Base-by-base conservation (phyloP, 2,888 invertebrate species). In the Eremobia ochroleuca region DNA sequence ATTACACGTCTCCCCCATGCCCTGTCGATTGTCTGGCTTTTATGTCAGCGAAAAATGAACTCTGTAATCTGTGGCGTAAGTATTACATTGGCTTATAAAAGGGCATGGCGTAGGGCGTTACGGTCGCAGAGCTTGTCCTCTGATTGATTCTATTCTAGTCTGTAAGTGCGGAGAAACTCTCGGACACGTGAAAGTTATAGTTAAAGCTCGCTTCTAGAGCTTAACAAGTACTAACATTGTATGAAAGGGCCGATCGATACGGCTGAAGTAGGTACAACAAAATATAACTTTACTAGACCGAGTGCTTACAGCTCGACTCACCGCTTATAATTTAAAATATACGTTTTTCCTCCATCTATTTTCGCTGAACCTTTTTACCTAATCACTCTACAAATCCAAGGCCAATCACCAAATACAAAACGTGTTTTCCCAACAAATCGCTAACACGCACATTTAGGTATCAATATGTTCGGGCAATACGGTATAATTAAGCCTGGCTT, bases 1-100 rank as follows among this genome's bases (percentile, higher is more conserved):
- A 96, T 96, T 95, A 94, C 94, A 90, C 92, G 92, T 92, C 89
- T 89, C 93, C 94, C 94, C 93, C 92, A 90, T 87, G 89, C 93
- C 91, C 91, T 88, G 91, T 87, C 91, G 90, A 88, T 86, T 92
- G 96, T 96, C 96, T 96, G 95, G 93, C 88, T 76, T 88, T 85
- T 69, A 82, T 85, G 90, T 90, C 90, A 89, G 85, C 77, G 82
- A 74, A 94, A 93, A 92, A 85, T 90, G 82, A 79, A 83, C 94
- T 90, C 90, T 95, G 91, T 88, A 69, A 55, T 79, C 28, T 73
- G 55, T 69, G 15, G 18, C 52, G 52, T 80, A 93, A 86, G 87
- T 73, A 77, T 75, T 79, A 88, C 68, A 89, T 88, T 92, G 68
- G 79, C 69, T 34, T 76, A 76, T 40, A 25, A 31, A 49, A 76